A percentile compares a stretch with the other conserved stretches of the same genome.
Evolutionary conservation across 2,888 invertebrate species (phyloP).

Genomic region (Venustoraphidia nigricollis): DNA sequence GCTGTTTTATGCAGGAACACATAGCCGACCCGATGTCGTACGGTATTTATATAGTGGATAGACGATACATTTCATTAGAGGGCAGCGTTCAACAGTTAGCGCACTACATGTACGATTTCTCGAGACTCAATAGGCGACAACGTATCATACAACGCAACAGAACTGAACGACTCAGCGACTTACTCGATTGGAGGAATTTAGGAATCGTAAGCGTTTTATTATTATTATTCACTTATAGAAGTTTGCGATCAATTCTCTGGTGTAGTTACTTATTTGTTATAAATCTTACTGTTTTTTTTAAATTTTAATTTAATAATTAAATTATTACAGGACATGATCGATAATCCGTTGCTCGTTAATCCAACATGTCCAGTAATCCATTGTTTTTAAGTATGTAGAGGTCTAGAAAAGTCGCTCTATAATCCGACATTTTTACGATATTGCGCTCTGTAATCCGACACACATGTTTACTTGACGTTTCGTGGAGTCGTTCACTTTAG

Average conservation of each 20-base stretch:
- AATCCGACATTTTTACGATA: no score
- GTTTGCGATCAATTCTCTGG: neutral
- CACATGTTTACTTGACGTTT: no score
- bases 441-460: no score
- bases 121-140: slow-evolving; percentile 77
- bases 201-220: slow-evolving; percentile 63
- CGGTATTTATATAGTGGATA: slow-evolving; percentile 96
- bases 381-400: no score
- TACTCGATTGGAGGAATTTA: slow-evolving; percentile 95
- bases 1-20: slow-evolving; percentile 97
- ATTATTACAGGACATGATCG: no score
- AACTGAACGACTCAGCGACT: slow-evolving; percentile 89
- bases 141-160: slow-evolving; percentile 96
- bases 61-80: slow-evolving; percentile 78
- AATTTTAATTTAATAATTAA: no score
- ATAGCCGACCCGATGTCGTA: slow-evolving; percentile 96
- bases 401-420: no score
- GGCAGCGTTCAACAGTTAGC: slow-evolving; percentile 84
- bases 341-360: no score
- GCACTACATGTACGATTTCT: slow-evolving; percentile 85
- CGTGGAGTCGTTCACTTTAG: no score
- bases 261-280: no score
- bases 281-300: no score
- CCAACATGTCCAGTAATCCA: no score
- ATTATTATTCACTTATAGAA: neutral